Evolutionary conservation across 2,888 invertebrate species (phyloP).

Genomic region (Gerosis bhagava): DNA sequence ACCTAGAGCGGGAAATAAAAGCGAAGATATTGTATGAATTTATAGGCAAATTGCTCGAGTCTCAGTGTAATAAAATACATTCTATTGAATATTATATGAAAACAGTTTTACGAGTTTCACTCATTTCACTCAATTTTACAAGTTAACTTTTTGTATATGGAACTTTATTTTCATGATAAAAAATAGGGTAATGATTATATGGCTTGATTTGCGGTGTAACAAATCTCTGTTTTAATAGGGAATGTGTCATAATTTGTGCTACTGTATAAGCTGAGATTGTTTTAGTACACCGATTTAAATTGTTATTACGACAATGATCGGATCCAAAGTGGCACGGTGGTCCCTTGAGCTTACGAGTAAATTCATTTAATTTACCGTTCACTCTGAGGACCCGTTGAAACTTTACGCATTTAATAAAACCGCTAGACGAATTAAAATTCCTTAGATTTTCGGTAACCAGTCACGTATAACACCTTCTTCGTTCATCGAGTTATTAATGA

Average conservation of each 20-base stretch:
- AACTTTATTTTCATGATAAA: no score
- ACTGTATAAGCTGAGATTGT: constrained; percentile 29
- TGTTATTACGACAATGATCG: constrained; percentile 58
- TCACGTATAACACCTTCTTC: constrained; percentile 73
- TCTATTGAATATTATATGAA: constrained; percentile 80
- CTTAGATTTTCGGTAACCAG: constrained; percentile 75
- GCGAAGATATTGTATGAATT: constrained; percentile 71
- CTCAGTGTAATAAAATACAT: constrained; percentile 79
- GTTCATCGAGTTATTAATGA: constrained; percentile 38
- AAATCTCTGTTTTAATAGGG: not conserved
- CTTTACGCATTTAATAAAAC: constrained; percentile 81
- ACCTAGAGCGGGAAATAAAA: constrained; percentile 74
- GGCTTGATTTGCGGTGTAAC: no score
- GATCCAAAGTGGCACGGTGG: constrained; percentile 50
- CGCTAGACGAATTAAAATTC: constrained; percentile 76
- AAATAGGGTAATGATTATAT: no score
- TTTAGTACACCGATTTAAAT: constrained; percentile 45
- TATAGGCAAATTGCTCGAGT: constrained; percentile 79
- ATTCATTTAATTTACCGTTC: constrained; percentile 74
- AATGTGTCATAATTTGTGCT: constrained; percentile 28
- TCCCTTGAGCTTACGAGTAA: constrained; percentile 56
- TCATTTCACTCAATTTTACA: constrained; percentile 74
- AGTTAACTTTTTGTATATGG: constrained; percentile 70
- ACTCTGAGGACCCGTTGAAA: constrained; percentile 61
- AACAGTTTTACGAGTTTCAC: constrained; percentile 73